These are phyloP conservation scores for Ictidomys tridecemlineatus DNA, from an alignment of 2,113 vertebrate species.

Conservation along the genomic window DNA sequence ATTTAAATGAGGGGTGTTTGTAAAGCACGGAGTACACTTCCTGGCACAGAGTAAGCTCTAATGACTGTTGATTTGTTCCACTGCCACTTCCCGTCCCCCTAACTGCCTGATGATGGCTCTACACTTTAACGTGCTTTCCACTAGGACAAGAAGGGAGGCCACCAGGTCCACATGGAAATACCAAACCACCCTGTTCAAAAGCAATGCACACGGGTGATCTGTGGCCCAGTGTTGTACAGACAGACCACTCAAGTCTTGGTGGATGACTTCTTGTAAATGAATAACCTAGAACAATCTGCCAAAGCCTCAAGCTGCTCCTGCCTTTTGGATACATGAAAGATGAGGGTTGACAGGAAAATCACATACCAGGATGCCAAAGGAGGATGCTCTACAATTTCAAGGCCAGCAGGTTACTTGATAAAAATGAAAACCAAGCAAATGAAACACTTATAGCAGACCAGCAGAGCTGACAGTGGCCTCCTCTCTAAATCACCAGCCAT, in stretches of 20 bases:
- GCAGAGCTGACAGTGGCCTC: background rate
- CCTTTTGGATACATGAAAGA: background rate
- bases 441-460: background rate
- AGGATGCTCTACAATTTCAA: background rate
- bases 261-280: background rate
- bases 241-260: background rate
- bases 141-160: background rate
- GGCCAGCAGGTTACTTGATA: background rate
- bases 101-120: background rate
- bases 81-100: background rate
- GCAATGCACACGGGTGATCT: background rate
- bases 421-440: background rate
- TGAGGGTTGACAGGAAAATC: background rate
- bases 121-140: background rate
- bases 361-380: background rate
- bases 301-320: background rate
- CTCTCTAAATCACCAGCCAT: too few species aligned
- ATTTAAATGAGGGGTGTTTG: background rate
- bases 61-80: fast-evolving
- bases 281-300: background rate
- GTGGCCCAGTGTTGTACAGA: too few species aligned
- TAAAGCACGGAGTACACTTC: too few species aligned
- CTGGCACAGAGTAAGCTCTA: background rate
- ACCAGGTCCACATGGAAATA: background rate
- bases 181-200: background rate